Base-by-base conservation (phyloP, 2,797 vertebrate genomes). In the Pseudochirops cupreus region DNA sequence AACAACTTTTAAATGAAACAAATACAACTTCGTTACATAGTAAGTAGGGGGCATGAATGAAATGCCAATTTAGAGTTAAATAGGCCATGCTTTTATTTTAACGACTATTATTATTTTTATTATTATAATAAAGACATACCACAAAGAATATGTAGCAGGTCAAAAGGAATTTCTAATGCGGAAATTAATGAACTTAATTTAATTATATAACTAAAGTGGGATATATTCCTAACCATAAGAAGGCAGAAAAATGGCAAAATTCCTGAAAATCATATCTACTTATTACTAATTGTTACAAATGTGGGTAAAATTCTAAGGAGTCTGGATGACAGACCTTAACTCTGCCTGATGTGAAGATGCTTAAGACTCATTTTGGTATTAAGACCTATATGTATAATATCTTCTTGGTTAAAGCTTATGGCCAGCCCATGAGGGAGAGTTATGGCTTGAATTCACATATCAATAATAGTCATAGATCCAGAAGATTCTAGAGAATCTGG, bases 401-500 rank as follows among this genome's bases (percentile, higher is more conserved):
- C 62, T 92, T 67, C 52, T n/a, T n/a, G 54, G 53, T 90, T 28
- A 10, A 0, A 90, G 62, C 91, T 91, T 39, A 96, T 95, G 59
- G 31, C 3, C 29, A 91, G 57, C 24, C 54, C 56, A 89, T 54
- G 12, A 67, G 46, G 4, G 13, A 54, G 90, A 28, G 52, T 53
- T 67, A 33, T 92, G 50, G 54, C 57, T 94, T 95, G 58, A 74
- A 59, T 95, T 93, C 91, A 50, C 53, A 92, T 39, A 93, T 53
- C 91, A 92, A 96, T 54, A 56, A 94, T 67, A 62, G 91, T 98
- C 97, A 97, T 46, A 95, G 4, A 67, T 98, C 96, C 92, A 98
- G 96, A n/a, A 98, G 98, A 95, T 98, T 98, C 97, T 98, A 95
- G 74, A 97, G 96, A 92, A 98, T 98, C 97, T 98, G 96, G 94